These are phyloP conservation scores for Microctenopoma lineatum DNA, from an alignment of 2,797 vertebrate species.

Conservation along the genomic window DNA sequence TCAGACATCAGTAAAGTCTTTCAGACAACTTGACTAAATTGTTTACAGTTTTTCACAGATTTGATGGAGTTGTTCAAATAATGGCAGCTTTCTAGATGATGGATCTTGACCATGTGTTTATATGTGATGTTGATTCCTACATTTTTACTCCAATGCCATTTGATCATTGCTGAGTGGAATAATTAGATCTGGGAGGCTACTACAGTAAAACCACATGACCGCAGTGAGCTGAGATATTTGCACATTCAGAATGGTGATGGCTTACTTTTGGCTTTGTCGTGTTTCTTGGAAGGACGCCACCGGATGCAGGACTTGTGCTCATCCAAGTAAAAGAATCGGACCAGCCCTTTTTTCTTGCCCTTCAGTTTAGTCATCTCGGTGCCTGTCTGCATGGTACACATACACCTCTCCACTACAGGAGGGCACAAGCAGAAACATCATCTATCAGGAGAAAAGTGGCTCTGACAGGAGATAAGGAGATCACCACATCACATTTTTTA, in stretches of 20 bases:
- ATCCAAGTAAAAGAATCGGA: conserved; percentile 93
- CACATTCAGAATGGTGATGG: neutral
- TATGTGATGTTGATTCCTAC: neutral
- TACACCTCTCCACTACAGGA: conserved; percentile 92
- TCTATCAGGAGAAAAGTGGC: neutral
- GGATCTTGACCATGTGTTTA: neutral
- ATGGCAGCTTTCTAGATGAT: neutral
- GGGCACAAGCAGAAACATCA: conserved; percentile 12
- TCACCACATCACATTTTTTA: neutral
- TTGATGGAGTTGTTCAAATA: neutral
- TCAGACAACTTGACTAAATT: too few relatives aligned
- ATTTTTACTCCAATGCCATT: neutral
- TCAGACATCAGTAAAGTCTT: too few relatives aligned
- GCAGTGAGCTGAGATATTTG: neutral
- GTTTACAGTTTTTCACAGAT: neutral
- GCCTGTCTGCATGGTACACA: conserved; percentile 93
- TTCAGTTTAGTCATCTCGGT: conserved; percentile 96
- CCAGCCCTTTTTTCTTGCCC: conserved; percentile 91
- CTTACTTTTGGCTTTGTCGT: conserved; percentile 98
- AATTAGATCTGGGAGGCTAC: neutral
- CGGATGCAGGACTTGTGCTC: conserved; percentile 95
- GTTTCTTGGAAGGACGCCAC: conserved; percentile 95
- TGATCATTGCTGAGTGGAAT: neutral
- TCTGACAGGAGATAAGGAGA: neutral
- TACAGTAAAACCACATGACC: neutral